phyloP scores from a whole-genome alignment of 2,113 vertebrate species.

The Silurus meridionalis region DNA sequence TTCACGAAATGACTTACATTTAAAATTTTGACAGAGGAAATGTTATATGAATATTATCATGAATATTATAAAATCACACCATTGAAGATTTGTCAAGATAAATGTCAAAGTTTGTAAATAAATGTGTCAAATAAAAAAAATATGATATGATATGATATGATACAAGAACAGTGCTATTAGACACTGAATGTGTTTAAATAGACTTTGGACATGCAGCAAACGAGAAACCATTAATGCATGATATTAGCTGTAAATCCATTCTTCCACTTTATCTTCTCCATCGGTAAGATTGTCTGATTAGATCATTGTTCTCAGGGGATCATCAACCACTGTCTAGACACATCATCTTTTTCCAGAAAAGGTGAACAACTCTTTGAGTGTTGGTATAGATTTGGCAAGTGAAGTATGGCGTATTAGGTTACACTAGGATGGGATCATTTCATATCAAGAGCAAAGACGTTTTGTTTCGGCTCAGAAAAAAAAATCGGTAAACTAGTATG shows the following conservation, averaged over 20 bases:
- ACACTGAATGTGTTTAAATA: background rate
- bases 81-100: no score
- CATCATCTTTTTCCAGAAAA: background rate
- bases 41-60: no score
- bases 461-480: background rate
- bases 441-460: background rate
- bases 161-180: background rate
- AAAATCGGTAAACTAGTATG: background rate
- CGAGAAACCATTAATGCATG: background rate
- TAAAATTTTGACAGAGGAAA: no score
- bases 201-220: background rate
- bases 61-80: no score
- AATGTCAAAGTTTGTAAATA: no score
- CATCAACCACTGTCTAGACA: slow-evolving; percentile 17
- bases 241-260: background rate
- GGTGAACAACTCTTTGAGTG: background rate
- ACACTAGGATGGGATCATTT: background rate
- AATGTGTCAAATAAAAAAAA: background rate
- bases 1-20: no score
- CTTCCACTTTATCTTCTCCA: background rate
- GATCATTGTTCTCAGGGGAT: slow-evolving; percentile 10
- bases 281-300: slow-evolving; percentile 5
- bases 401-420: background rate
- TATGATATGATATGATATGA: no score
- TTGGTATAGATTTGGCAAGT: background rate